Evolutionary conservation across 2,113 vertebrate genomes (phyloP).

Genomic region (Chamaetylas fuelleborni): DNA sequence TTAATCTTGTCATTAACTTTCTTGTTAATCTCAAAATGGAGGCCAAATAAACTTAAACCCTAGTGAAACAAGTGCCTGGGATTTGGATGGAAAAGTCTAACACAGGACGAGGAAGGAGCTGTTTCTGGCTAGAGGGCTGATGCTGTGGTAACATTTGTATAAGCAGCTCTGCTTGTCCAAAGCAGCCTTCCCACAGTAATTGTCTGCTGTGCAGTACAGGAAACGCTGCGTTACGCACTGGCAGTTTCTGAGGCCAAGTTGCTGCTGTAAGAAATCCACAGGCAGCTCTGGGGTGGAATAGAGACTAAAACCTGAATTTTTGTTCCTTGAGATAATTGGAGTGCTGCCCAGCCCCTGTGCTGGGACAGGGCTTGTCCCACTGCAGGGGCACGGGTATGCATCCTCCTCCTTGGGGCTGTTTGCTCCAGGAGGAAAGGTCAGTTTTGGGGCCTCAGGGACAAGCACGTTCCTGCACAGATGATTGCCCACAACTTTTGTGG

Average conservation of each 20-base stretch:
- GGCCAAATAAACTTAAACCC: neutral
- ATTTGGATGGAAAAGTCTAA: neutral
- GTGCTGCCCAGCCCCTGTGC: neutral
- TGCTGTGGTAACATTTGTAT: neutral
- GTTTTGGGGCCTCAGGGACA: neutral
- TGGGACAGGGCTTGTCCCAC: neutral
- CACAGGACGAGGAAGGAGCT: neutral
- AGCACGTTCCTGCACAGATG: neutral
- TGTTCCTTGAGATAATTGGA: neutral
- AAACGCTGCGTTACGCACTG: neutral
- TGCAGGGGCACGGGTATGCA: rapidly evolving
- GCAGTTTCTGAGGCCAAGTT: slow-evolving; percentile 19
- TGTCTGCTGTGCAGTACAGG: neutral
- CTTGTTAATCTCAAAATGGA: neutral
- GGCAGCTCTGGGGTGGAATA: neutral
- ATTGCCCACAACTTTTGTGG: neutral
- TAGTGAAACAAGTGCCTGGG: neutral
- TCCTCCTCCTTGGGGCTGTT: neutral
- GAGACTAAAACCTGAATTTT: neutral
- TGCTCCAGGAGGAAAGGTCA: neutral
- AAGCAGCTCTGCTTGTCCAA: neutral
- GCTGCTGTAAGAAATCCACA: slow-evolving; percentile 1
- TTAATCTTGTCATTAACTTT: neutral
- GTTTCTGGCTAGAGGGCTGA: neutral
- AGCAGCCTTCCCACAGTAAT: neutral